Percentiles rank a stretch among this genome's conserved stretches.
Evolutionary conservation across 1,140 invertebrate species (phyloP).

Genomic region (Helicoverpa armigera): DNA sequence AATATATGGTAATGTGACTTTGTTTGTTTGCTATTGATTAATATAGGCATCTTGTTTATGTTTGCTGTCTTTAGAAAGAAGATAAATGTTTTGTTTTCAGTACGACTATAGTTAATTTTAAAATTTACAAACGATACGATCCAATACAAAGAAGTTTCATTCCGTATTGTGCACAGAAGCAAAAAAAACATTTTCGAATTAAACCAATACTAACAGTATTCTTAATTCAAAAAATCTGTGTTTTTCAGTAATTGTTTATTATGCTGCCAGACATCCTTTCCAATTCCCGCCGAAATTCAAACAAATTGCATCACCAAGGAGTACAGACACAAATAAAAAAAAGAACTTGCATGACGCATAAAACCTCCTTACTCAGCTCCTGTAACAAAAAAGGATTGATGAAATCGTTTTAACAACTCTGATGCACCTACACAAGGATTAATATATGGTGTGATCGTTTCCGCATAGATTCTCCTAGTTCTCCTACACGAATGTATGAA

Average conservation of each 20-base stretch:
- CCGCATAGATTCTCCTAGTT: background rate
- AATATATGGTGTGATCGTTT: background rate
- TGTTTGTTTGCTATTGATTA: conserved; percentile 13
- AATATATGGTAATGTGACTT: conserved; percentile 26
- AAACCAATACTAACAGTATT: background rate
- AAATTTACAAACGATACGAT: no score
- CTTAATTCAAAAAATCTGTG: background rate
- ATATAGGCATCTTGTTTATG: background rate
- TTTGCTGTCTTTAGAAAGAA: background rate
- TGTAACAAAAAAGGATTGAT: conserved; percentile 13
- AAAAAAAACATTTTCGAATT: no score
- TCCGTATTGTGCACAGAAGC: no score
- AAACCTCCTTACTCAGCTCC: conserved; percentile 18
- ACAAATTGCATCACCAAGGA: conserved; percentile 22
- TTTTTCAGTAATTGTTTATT: background rate
- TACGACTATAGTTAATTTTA: background rate
- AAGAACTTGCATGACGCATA: conserved; percentile 24
- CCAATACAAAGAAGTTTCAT: no score
- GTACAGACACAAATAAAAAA: background rate
- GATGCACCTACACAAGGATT: conserved; percentile 22
- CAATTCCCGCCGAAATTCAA: background rate
- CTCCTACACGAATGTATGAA: background rate
- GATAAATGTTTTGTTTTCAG: no score
- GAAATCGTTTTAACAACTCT: background rate
- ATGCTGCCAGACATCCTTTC: conserved; percentile 1